Evolutionary conservation across 2,888 invertebrate genomes (phyloP), one percentile per base, ranked within the genome.

Genomic region (Ochlodes sylvanus): DNA sequence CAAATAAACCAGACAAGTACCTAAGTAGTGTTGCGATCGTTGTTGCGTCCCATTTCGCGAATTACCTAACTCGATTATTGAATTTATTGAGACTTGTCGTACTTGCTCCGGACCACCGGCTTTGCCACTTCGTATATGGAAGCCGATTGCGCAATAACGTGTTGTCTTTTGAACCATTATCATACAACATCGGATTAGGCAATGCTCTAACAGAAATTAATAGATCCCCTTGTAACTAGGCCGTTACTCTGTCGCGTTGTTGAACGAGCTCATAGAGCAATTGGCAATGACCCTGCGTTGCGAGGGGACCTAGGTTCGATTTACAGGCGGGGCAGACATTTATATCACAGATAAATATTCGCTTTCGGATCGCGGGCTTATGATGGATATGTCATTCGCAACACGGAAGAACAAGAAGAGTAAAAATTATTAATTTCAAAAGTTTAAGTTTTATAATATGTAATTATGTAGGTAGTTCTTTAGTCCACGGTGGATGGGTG

Each of bases 41-140:
- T 76, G 76, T 78, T 72, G 55, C 78, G 80, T 76, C 76, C 79
- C 75, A 79, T 80, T 79, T 84, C 73, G 69, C 66, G 70, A 69
- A 72, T 81, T 81, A 78, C 74, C 69, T 77, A 83, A 81, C 75
- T 70, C 68, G 68, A 77, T 78, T 79, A 79, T 79, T 76, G 72
- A 68, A 69, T 65, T 69, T 71, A 68, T 66, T 47, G 63, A 60
- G 63, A 65, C 50, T 32, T 54, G 60, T 62, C 44, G 52, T 42
- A 67, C 67, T 68, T 44, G 56, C 47, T 42, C 61, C 67, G 15
- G 61, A 67, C 61, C 61, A 68, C 47, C 67, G 62, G 56, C 67
- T 50, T 44, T 47, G 64, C 58, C 50, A 50, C 52, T 69, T 68
- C 58, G 44, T 67, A 67, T 56, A 63, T 69, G 63, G 63, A 32